A percentile compares a stretch with the other conserved stretches of the same genome.
Evolutionary conservation across 2,797 vertebrate species (phyloP).

Genomic region (Hippocampus kuda): DNA sequence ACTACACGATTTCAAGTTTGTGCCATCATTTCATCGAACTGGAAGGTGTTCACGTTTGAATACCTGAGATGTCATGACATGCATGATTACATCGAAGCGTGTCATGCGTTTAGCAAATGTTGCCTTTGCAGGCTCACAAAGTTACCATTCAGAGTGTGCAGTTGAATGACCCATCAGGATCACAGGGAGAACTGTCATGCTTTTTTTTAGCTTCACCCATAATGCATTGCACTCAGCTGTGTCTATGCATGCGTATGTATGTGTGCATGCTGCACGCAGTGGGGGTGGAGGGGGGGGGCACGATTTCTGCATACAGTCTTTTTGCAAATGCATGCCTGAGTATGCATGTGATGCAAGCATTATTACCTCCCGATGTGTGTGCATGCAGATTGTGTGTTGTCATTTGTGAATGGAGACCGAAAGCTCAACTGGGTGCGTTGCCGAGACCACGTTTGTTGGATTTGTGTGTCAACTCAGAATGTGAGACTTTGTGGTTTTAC

Average conservation of each 20-base stretch:
- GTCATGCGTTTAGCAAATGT: not conserved
- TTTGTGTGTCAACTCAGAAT: conserved; percentile 8
- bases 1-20: not conserved
- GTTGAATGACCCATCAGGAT: conserved; percentile 28
- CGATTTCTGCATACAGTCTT: conserved; percentile 23
- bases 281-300: conserved; percentile 5
- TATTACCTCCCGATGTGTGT: conserved; percentile 10
- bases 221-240: conserved; percentile 48
- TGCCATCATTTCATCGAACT: too few relatives aligned
- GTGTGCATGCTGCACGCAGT: not conserved
- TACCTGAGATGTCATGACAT: not conserved
- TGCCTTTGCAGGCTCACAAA: not conserved
- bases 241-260: conserved; percentile 11
- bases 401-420: not conserved
- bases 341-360: conserved; percentile 30
- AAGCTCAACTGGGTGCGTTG: not conserved
- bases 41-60: not conserved
- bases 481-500: conserved; percentile 1
- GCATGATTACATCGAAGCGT: not conserved
- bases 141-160: not conserved
- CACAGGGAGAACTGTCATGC: conserved; percentile 19
- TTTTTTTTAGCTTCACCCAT: conserved; percentile 53
- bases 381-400: conserved; percentile 5
- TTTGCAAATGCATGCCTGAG: conserved; percentile 36
- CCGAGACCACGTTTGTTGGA: not conserved